These are phyloP conservation scores for Bradypus variegatus DNA, from an alignment of 2,797 vertebrate species.

Conservation along the genomic window DNA sequence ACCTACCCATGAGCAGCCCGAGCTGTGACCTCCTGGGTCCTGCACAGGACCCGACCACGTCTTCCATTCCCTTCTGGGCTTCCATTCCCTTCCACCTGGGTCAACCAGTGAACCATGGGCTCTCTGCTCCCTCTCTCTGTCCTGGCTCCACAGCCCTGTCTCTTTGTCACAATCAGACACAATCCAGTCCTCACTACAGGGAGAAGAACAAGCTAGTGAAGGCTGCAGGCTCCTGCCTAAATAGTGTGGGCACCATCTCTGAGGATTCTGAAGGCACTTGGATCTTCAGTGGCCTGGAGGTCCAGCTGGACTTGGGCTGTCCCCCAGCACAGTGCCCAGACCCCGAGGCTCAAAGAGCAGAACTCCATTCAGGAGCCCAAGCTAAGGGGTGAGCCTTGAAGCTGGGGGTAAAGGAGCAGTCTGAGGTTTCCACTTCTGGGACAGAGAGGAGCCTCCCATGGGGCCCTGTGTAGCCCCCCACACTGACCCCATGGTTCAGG, in stretches of 20 bases:
- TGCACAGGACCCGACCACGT: neutral
- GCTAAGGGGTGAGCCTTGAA: neutral
- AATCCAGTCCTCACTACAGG: neutral
- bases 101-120: neutral
- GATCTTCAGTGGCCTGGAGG: neutral
- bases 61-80: neutral
- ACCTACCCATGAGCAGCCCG: neutral
- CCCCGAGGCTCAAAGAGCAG: neutral
- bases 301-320: neutral
- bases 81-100: neutral
- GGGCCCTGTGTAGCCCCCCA: neutral
- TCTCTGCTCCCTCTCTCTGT: neutral
- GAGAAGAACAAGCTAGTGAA: neutral
- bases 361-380: neutral
- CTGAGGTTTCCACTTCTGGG: neutral
- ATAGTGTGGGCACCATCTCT: neutral
- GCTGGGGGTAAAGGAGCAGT: neutral
- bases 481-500: neutral
- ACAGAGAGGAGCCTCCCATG: neutral
- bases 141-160: neutral
- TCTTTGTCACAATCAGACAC: neutral
- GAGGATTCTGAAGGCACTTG: neutral
- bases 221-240: neutral
- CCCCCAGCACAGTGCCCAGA: neutral
- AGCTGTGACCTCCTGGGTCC: neutral